Conservation (phyloP, 1,140 invertebrate genomes). For the Arion vulgaris region DNA sequence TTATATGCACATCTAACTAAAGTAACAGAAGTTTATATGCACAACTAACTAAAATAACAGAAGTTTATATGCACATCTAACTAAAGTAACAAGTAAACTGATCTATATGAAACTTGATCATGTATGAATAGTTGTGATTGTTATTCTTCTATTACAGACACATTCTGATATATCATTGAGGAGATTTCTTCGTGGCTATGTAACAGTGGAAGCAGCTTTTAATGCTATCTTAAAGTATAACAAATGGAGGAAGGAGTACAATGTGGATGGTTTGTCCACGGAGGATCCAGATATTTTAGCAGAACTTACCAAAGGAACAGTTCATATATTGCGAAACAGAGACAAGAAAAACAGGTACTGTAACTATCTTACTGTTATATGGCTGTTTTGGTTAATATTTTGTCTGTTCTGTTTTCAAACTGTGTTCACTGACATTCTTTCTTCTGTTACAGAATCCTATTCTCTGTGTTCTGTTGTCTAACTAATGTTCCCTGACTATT, state of each 20-base stretch:
- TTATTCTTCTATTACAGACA: constrained; percentile 39
- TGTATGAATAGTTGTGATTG: too few relatives aligned
- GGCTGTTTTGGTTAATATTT: too few relatives aligned
- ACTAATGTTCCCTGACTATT: not conserved
- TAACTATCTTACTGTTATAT: too few relatives aligned
- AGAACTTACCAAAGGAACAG: constrained; percentile 78
- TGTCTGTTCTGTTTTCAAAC: too few relatives aligned
- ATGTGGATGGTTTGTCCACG: constrained; percentile 75
- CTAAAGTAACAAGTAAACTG: not conserved
- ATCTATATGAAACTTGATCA: not conserved
- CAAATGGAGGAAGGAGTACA: constrained; percentile 81
- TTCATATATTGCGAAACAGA: constrained; percentile 79
- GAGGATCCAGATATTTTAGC: constrained; percentile 78
- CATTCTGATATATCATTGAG: constrained; percentile 50
- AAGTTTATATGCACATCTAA: not conserved
- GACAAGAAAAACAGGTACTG: constrained; percentile 78
- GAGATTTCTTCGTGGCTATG: constrained; percentile 80
- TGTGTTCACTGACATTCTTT: too few relatives aligned
- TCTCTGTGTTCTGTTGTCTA: not conserved
- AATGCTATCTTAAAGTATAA: constrained; percentile 84
- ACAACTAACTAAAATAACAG: too few relatives aligned
- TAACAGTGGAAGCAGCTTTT: constrained; percentile 81
- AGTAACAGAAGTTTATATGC: too few relatives aligned
- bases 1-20: too few relatives aligned
- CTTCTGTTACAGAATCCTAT: not conserved